Base-by-base conservation (phyloP, 2,888 invertebrate genomes). In the Plagodis pulveraria region DNA sequence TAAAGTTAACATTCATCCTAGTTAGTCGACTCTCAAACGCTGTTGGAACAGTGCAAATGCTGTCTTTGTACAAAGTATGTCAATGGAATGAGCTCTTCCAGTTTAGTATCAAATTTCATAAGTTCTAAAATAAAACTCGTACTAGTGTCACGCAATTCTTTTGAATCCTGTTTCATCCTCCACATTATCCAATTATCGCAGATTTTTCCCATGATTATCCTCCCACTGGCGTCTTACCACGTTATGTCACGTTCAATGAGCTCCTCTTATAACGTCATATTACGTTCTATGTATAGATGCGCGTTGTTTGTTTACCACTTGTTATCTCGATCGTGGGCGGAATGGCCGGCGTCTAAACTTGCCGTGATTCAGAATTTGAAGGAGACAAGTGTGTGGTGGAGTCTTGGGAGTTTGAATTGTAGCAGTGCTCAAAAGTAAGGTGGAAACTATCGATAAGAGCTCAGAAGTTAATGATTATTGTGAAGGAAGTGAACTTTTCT, bases 231-330 rank as follows among this genome's bases (percentile, higher is more conserved):
- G 44, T 35, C 44, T 44, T 62, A 57, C 57, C 61, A 32, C 63
- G 48, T 66, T 63, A 60, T 66, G 63, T 70, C 64, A 61, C 43
- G 62, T 59, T 54, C 57, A 56, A 58, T 65, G 51, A 62, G 59
- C 52, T 60, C 71, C 67, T 65, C 67, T 65, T 50, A 62, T 41
- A 57, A 51, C 42, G 50, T 12, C 12, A 12, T 42, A 42, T 11
- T 5, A 11, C 38, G 38, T 40, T 64, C 71, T 62, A 59, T 65
- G 71, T 73, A 76, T 73, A 73, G 71, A 72, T 61, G 40, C 57
- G 75, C 71, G 72, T 70, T 69, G 74, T 76, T 75, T 78, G 76
- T 79, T 79, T 78, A 78, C 73, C 64, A 70, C 70, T 71, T 65
- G 73, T 69, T 72, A 75, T 74, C 73, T 65, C 63, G 70, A 57